phyloP scores from a whole-genome alignment of 2,888 invertebrate genomes.

The Rotaria sp. region DNA sequence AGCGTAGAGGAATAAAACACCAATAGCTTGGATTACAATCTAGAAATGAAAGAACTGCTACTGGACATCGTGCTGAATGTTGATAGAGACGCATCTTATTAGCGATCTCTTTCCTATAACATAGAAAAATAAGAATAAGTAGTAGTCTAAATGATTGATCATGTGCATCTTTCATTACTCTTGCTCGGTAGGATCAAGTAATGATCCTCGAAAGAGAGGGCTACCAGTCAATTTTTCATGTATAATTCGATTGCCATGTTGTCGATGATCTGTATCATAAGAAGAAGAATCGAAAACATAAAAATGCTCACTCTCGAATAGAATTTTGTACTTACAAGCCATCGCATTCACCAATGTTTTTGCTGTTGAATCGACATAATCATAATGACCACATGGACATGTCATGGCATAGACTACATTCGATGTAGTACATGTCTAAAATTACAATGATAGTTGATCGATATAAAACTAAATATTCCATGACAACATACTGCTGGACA shows the following conservation, averaged over 20 bases:
- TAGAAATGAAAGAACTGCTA: not conserved
- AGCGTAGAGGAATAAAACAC: not conserved
- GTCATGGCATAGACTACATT: not conserved
- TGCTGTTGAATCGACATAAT: not conserved
- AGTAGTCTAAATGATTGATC: no score
- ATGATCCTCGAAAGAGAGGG: not conserved
- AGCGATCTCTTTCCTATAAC: not conserved
- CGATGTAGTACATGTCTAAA: conserved; percentile 2
- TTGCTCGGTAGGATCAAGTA: not conserved
- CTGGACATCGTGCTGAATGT: not conserved
- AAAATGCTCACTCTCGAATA: no score
- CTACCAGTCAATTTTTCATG: not conserved
- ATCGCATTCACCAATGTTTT: not conserved
- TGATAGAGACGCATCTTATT: conserved; percentile 6
- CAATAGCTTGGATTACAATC: not conserved
- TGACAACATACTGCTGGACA: not conserved
- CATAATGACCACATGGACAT: conserved; percentile 15
- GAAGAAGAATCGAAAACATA: not conserved
- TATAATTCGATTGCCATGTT: conserved; percentile 12
- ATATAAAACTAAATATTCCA: not conserved
- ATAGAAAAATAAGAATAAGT: not conserved
- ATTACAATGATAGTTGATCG: not conserved
- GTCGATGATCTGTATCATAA: not conserved
- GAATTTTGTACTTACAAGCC: not conserved
- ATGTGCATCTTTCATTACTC: not conserved